Conservation (phyloP, 92 coral and sea anemone species). For the Porites divaricata region DNA sequence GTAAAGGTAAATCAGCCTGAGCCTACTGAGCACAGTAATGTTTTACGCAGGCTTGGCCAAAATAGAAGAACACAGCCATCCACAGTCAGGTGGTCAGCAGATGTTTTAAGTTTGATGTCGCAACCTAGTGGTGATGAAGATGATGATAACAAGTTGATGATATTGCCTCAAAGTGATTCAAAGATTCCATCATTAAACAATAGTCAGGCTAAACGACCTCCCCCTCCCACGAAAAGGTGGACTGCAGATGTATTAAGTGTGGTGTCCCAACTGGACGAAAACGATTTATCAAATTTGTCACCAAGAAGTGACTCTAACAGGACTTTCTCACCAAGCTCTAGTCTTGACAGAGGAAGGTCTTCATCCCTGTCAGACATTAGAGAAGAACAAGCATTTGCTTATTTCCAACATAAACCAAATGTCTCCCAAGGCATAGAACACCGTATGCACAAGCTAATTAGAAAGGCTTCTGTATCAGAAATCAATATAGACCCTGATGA, state of each 20-base stretch:
- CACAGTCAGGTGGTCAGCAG: slow-evolving; percentile 85
- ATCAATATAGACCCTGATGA: slow-evolving; percentile 42
- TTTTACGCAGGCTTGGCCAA: slow-evolving; percentile 34
- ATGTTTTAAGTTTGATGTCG: slow-evolving; percentile 63
- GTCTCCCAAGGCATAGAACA: slow-evolving; percentile 83
- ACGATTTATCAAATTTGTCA: neutral
- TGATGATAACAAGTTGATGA: neutral
- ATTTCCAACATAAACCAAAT: slow-evolving; percentile 74
- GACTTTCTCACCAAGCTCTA: slow-evolving; percentile 34
- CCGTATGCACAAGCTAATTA: slow-evolving; percentile 75
- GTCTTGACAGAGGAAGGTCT: slow-evolving; percentile 59
- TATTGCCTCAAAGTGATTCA: slow-evolving; percentile 27
- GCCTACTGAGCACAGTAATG: slow-evolving; percentile 13
- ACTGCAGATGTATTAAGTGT: slow-evolving; percentile 71
- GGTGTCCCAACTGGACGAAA: slow-evolving; percentile 33
- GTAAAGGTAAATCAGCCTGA: slow-evolving; percentile 20
- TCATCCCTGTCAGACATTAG: slow-evolving; percentile 66
- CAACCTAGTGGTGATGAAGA: slow-evolving; percentile 23
- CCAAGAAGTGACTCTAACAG: slow-evolving; percentile 32
- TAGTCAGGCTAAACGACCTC: slow-evolving; percentile 44
- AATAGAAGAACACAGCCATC: slow-evolving; percentile 45
- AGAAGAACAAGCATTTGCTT: slow-evolving; percentile 39
- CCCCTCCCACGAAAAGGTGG: slow-evolving; percentile 76
- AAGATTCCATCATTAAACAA: neutral
- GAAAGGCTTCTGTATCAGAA: slow-evolving; percentile 70